Evolutionary conservation across 2,888 invertebrate species (phyloP).

Genomic region (Aromia moschata): DNA sequence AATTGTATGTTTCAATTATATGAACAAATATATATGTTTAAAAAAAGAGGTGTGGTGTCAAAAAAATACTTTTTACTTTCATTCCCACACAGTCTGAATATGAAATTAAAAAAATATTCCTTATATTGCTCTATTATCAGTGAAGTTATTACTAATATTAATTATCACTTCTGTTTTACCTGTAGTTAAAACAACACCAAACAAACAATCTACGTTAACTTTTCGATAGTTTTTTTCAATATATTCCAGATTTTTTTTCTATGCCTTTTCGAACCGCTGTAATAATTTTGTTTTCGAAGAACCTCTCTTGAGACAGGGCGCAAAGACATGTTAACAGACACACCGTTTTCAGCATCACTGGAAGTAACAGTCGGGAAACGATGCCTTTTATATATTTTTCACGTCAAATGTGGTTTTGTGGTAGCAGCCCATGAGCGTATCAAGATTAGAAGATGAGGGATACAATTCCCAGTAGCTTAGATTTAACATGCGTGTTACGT

Average conservation of each 20-base stretch:
- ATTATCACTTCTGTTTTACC: conserved; percentile 41
- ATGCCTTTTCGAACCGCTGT: conserved; percentile 42
- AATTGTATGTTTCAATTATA: no score
- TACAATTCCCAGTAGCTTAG: no score
- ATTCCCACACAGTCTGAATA: no score
- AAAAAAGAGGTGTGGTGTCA: no score
- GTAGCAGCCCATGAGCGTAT: neutral
- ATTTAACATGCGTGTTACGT: no score
- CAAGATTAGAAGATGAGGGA: no score
- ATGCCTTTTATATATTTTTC: conserved; percentile 11
- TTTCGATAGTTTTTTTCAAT: conserved; percentile 41
- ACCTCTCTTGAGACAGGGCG: conserved; percentile 4
- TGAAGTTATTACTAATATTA: no score
- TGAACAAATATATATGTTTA: no score
- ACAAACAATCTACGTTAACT: conserved; percentile 48
- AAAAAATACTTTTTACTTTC: no score
- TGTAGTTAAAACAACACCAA: conserved; percentile 47
- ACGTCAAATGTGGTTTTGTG: neutral
- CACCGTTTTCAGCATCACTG: conserved; percentile 27
- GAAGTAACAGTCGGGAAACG: neutral
- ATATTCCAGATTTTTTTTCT: conserved; percentile 44
- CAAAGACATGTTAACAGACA: conserved; percentile 21
- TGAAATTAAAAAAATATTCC: no score
- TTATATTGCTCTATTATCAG: no score
- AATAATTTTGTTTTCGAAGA: conserved; percentile 40